Evolutionary conservation across 1,140 invertebrate genomes (phyloP).

Genomic region (Rhopalosiphum maidis): DNA sequence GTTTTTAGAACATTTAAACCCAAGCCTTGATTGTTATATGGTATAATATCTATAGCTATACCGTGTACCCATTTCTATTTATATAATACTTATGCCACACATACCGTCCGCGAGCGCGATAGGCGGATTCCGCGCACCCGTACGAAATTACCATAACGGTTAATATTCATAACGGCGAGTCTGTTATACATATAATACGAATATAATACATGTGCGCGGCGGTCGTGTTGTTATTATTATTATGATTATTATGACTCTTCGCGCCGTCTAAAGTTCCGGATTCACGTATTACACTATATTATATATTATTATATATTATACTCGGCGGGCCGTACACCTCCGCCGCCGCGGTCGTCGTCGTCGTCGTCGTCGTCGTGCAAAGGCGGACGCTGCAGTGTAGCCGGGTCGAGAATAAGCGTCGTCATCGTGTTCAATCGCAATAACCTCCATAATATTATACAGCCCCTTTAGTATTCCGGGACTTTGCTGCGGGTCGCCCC

Average conservation of each 20-base stretch:
- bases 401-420: not conserved
- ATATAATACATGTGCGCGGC: not conserved
- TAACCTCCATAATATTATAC: slow-evolving; percentile 67
- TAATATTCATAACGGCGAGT: slow-evolving; percentile 45
- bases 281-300: not conserved
- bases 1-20: not conserved
- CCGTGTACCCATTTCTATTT: not conserved
- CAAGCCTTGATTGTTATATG: not conserved
- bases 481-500: not conserved
- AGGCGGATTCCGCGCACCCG: too few species aligned
- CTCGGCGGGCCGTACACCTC: not conserved
- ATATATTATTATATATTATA: not conserved
- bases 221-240: not conserved
- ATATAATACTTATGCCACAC: not conserved
- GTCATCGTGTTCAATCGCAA: not conserved
- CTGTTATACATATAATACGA: not conserved
- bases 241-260: not conserved
- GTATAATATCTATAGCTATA: not conserved
- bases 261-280: not conserved
- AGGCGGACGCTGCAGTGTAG: not conserved
- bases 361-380: not conserved
- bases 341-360: too few species aligned
- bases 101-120: not conserved
- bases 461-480: slow-evolving; percentile 67
- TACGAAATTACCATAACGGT: not conserved